Conservation (phyloP, 2,888 invertebrate species). For the Drosophila melanosoma region DNA sequence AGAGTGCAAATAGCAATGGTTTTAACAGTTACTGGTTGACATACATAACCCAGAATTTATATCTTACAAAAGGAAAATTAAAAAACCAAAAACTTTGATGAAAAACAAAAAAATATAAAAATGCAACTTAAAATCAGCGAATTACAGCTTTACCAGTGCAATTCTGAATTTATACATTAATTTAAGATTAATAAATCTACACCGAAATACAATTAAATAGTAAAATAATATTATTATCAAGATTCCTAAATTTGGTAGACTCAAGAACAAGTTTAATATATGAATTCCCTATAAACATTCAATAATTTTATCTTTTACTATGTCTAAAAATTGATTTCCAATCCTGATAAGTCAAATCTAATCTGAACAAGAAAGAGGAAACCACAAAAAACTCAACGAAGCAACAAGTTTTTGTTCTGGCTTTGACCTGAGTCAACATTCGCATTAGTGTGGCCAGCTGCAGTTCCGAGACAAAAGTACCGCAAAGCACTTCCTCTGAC, state of each 20-base stretch:
- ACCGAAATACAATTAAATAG: neutral
- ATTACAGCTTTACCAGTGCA: neutral
- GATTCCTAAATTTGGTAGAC: neutral
- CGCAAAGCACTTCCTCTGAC: slow-evolving; percentile 1
- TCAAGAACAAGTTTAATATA: neutral
- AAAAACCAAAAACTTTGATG: neutral
- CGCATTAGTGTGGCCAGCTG: neutral
- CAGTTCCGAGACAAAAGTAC: neutral
- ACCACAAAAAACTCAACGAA: neutral
- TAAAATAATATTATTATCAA: neutral
- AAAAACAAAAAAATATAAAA: neutral
- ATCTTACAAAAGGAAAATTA: neutral
- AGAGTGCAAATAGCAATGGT: neutral
- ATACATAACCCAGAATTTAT: neutral
- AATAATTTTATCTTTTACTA: neutral
- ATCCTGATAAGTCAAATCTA: neutral
- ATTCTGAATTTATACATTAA: neutral
- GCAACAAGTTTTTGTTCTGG: slow-evolving; percentile 15
- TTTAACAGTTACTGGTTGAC: neutral
- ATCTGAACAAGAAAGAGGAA: neutral
- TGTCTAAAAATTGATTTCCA: neutral
- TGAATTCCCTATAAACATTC: neutral
- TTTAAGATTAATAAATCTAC: neutral
- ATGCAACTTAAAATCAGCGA: neutral
- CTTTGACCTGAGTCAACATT: neutral